These are phyloP conservation scores for Ectemnius continuus DNA, from an alignment of 2,888 invertebrate species.

Conservation along the genomic window DNA sequence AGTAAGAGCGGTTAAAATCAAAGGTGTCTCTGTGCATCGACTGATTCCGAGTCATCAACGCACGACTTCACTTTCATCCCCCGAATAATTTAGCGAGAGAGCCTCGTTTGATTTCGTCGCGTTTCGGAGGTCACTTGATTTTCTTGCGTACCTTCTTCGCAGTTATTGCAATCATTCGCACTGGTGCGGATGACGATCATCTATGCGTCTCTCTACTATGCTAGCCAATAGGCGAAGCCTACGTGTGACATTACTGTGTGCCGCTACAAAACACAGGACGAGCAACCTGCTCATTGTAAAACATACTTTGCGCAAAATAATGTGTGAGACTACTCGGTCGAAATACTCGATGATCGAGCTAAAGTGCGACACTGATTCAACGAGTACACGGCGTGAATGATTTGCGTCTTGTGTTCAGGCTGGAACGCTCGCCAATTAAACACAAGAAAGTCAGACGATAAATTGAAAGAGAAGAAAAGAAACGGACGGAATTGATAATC, in stretches of 20 bases:
- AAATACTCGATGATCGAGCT: not conserved
- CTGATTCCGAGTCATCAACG: conserved; percentile 9
- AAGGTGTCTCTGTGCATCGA: conserved; percentile 16
- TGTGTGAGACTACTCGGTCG: too few species aligned
- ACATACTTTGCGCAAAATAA: too few species aligned
- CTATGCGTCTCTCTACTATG: too few species aligned
- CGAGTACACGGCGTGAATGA: too few species aligned
- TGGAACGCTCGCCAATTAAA: conserved; percentile 31
- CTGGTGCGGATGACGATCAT: too few species aligned
- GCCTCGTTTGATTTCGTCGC: conserved; percentile 19
- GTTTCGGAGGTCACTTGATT: conserved; percentile 59
- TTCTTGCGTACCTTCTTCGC: conserved; percentile 38
- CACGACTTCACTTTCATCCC: conserved; percentile 27
- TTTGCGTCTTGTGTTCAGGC: not conserved
- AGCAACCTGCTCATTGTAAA: too few species aligned
- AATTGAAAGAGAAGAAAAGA: conserved; percentile 38
- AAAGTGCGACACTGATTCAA: conserved; percentile 4
- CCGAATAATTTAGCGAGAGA: not conserved
- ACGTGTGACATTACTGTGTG: conserved; percentile 8
- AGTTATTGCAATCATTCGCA: not conserved
- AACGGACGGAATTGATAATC: conserved; percentile 45
- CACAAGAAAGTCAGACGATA: conserved; percentile 22
- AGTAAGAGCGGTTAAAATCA: conserved; percentile 11
- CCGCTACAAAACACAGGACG: too few species aligned
- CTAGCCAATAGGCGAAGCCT: conserved; percentile 3